A percentile compares a stretch with the other conserved stretches of the same genome.
These are phyloP conservation scores for Alces alces DNA, from an alignment of 2,113 vertebrate species.

Conservation along the genomic window DNA sequence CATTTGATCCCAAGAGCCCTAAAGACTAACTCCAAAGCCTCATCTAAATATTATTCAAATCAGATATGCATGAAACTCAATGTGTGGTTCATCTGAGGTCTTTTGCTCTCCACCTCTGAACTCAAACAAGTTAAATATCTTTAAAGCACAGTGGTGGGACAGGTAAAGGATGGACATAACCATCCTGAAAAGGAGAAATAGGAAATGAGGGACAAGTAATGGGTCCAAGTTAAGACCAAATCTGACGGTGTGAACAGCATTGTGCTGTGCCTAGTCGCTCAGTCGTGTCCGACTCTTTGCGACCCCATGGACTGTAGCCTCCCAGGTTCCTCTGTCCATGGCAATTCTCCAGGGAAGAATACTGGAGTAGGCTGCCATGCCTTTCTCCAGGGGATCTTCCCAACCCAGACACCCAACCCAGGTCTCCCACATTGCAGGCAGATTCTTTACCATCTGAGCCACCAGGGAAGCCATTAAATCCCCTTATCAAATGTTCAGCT, in stretches of 20 bases:
- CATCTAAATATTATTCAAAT: not conserved
- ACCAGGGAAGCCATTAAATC: not conserved
- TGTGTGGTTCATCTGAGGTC: not conserved
- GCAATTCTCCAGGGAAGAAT: not conserved
- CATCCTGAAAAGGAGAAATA: not conserved
- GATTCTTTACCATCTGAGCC: not conserved
- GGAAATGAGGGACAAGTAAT: not conserved
- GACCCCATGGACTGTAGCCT: not conserved
- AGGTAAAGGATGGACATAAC: not conserved
- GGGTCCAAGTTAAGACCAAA: not conserved
- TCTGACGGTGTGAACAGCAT: not conserved
- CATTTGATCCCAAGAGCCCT: not conserved
- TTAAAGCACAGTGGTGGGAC: not conserved
- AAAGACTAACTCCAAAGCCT: not conserved
- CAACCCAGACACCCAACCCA: not conserved
- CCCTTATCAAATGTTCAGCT: not conserved
- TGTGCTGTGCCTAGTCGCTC: not conserved
- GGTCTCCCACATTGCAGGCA: not conserved
- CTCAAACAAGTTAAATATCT: not conserved
- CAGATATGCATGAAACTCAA: not conserved
- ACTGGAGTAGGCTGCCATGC: not conserved
- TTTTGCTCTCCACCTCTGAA: not conserved
- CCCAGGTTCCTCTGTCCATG: not conserved
- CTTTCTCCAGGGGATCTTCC: not conserved
- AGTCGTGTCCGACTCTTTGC: accelerated